Percentiles rank a stretch among this genome's conserved stretches.
These are phyloP conservation scores for Sebastes elongatus DNA, from an alignment of 2,797 vertebrate species.

Conservation along the genomic window DNA sequence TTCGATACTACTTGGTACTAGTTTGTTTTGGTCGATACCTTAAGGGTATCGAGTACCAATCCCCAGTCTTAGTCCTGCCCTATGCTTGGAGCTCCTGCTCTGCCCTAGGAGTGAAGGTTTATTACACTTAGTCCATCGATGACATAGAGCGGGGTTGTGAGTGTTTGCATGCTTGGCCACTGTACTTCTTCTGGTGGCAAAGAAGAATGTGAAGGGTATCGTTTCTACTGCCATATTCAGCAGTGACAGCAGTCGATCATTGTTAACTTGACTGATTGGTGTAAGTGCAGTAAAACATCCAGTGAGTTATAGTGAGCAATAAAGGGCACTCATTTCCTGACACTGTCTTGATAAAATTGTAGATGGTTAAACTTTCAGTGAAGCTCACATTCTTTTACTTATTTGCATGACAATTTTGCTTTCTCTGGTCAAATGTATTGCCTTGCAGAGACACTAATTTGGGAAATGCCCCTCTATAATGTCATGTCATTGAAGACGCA, in stretches of 20 bases:
- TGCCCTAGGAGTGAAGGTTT: neutral
- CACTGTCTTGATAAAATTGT: neutral
- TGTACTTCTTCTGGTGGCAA: neutral
- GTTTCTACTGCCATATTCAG: too few species aligned
- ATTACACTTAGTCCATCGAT: neutral
- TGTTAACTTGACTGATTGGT: neutral
- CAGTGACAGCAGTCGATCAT: neutral
- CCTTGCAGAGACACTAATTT: neutral
- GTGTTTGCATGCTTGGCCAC: neutral
- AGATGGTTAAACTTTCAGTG: neutral
- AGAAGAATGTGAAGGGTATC: too few species aligned
- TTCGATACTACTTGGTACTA: too few species aligned
- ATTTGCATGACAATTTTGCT: neutral
- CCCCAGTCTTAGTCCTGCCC: neutral
- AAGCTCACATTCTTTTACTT: neutral
- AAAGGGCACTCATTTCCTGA: neutral
- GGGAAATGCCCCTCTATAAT: neutral
- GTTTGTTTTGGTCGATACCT: too few species aligned
- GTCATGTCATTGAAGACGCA: neutral
- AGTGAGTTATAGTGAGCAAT: neutral
- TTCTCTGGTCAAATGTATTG: neutral
- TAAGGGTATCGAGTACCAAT: too few species aligned
- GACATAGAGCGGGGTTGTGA: neutral
- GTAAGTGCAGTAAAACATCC: constrained; percentile 1
- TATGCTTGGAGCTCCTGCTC: neutral